Base-by-base conservation (phyloP, 1,140 invertebrate genomes). In the Schmidtea mediterranea region DNA sequence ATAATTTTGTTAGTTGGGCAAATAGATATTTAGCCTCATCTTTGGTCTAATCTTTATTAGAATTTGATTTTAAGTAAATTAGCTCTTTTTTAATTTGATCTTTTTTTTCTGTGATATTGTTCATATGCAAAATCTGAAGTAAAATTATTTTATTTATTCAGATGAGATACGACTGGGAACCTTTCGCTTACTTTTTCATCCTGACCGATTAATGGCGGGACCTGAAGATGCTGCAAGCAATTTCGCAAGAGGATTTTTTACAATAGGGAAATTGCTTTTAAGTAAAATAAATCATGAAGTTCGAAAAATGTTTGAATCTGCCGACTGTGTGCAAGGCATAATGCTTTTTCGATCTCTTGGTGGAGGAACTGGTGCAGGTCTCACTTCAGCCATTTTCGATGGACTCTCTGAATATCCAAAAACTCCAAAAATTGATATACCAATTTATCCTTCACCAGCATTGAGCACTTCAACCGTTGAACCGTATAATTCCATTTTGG, bases 351-450 rank as follows among this genome's bases (percentile, higher is more conserved):
- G 69, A 54, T 66, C 63, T 26, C 59, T 61, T 49, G 59, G 59
- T 49, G 59, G 59, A 39, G 80, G 80, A 38, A 83, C 80, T 52
- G 80, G 80, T 8, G 81, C 78, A 18, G 80, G 80, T 2, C 83
- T 83, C 63, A 78, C 79, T 5, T 80, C 80, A 0, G 66, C 83
- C 37, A 69, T 83, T 36, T 82, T 83, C 80, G 79, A 83, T 66
- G 69, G 78, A 49, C 70, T 83, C n/a, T 79, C 77, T 18, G 80
- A 83, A 55, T 83, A 80, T 62, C 79, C 79, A 38, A 83, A 83
- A 66, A 83, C 81, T 59, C 78, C 77, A 23, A 83, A 82, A 62
- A 68, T 83, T 36, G 79, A 79, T 64, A 82, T 82, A 60, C 74
- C 77, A 51, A 77, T 82, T 54, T 82, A 82, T 61, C 80, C 79